A percentile compares a stretch with the other conserved stretches of the same genome.
phyloP scores from a whole-genome alignment of 2,797 vertebrate species.

The Cottoperca gobio region DNA sequence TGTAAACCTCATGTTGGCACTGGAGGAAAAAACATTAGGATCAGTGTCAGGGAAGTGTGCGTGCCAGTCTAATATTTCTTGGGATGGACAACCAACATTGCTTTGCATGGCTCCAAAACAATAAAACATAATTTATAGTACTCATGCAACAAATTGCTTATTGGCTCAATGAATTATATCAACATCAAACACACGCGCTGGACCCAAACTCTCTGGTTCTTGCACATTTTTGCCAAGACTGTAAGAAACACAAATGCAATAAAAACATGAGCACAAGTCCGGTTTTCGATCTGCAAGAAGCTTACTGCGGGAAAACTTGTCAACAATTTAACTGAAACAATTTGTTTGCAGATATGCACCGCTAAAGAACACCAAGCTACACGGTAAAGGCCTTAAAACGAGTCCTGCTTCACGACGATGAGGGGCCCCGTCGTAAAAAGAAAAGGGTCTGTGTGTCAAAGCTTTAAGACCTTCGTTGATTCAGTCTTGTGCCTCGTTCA shows the following conservation, averaged over 20 bases:
- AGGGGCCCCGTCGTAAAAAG: neutral
- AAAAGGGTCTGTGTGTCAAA: neutral
- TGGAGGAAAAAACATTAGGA: neutral
- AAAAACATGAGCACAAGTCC: neutral
- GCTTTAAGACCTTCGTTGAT: neutral
- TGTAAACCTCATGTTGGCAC: neutral
- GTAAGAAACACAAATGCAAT: neutral
- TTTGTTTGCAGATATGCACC: neutral
- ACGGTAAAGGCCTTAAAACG: neutral
- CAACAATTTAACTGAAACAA: neutral
- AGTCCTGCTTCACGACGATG: neutral
- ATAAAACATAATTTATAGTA: neutral
- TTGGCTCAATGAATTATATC: neutral
- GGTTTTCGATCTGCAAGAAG: neutral
- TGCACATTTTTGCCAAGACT: neutral
- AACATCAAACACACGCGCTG: neutral
- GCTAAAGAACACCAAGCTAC: neutral
- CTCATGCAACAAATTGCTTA: neutral
- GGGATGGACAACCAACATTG: too few relatives aligned
- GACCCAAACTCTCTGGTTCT: neutral
- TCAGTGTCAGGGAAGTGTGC: neutral
- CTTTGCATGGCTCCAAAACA: too few relatives aligned
- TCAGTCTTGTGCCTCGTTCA: neutral
- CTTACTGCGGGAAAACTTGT: neutral
- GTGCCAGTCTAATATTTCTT: neutral